phyloP scores from a whole-genome alignment of 2,797 vertebrate genomes.

The Prunella strophiata region DNA sequence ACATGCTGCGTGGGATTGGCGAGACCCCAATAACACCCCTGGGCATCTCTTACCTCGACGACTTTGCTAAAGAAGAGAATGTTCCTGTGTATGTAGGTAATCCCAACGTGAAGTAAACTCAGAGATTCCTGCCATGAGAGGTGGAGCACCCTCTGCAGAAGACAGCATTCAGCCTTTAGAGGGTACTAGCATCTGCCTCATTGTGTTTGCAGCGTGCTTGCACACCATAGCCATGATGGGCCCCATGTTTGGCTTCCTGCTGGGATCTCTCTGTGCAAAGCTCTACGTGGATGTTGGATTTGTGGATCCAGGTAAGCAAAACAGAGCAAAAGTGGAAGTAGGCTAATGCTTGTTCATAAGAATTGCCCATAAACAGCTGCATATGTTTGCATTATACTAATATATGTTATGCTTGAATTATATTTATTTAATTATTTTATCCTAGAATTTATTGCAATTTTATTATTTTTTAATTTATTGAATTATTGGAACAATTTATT shows the following conservation, averaged over 20 bases:
- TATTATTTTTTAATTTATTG: neutral
- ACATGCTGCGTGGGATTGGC: constrained; percentile 91
- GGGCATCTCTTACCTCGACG: constrained; percentile 94
- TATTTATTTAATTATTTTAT: neutral
- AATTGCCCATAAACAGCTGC: neutral
- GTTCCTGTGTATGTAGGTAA: constrained; percentile 93
- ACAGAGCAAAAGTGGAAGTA: neutral
- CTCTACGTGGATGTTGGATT: constrained; percentile 92
- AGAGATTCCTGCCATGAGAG: rapidly evolving
- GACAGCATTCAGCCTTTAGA: neutral
- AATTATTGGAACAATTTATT: neutral
- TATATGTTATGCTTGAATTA: neutral
- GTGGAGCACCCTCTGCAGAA: neutral
- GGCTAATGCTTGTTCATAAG: neutral
- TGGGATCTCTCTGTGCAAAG: constrained; percentile 85
- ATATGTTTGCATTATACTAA: neutral
- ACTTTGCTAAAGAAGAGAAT: constrained; percentile 89
- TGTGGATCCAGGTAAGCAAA: constrained; percentile 85
- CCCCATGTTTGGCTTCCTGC: constrained; percentile 82
- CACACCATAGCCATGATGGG: constrained; percentile 87
- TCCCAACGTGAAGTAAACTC: neutral
- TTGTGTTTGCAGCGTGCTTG: constrained; percentile 81
- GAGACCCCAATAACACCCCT: constrained; percentile 91
- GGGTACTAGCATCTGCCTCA: neutral
- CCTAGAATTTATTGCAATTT: neutral